Evolutionary conservation across 2,113 vertebrate species (phyloP), one percentile per base, ranked within the genome.

Genomic region (Xenopus borealis): DNA sequence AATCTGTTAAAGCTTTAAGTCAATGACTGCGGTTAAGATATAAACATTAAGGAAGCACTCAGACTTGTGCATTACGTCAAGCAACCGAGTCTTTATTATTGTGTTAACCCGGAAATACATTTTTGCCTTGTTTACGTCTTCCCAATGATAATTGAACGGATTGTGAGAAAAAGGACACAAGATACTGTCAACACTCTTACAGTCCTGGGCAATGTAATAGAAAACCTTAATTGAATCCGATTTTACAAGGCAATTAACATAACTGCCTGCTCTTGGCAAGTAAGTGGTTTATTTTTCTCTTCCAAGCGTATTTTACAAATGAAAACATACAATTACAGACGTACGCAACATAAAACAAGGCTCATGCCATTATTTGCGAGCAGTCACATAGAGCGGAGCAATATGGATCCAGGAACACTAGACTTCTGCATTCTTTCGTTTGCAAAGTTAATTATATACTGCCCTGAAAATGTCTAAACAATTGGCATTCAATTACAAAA

Each of bases 381-480:
- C 30, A 55, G 46, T 40, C 67, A 68, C 59, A 69, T 76, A 63
- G 52, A 23, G 72, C 52, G 58, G 27, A 61, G 58, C 58, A 55
- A 70, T 77, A 70, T 77, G 61, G 50, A 70, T 77, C 74, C 66
- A 77, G 69, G 74, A 70, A 70, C 46, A 66, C 40, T 63, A 63
- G 18, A 57, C 74, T 17, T 62, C 67, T n/a, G 19, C 61, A 70
- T 64, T 77, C 74, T 64, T 52, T 57, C 47, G 19, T 17, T 63
- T 70, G 40, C 58, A 64, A 70, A 6, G 66, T 45, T 77, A 77
- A 77, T 77, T 77, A 70, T 23, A 77, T 52, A 20, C 66, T 27
- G 14, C 50, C 18, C n/a, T 45, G 66, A 64, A 77, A 77, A 77
- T 77, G 74, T 77, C 74, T 77, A 77, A 77, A 77, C 74, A 77